Base-by-base conservation (phyloP, 2,113 vertebrate genomes). In the Stictonetta naevosa region DNA sequence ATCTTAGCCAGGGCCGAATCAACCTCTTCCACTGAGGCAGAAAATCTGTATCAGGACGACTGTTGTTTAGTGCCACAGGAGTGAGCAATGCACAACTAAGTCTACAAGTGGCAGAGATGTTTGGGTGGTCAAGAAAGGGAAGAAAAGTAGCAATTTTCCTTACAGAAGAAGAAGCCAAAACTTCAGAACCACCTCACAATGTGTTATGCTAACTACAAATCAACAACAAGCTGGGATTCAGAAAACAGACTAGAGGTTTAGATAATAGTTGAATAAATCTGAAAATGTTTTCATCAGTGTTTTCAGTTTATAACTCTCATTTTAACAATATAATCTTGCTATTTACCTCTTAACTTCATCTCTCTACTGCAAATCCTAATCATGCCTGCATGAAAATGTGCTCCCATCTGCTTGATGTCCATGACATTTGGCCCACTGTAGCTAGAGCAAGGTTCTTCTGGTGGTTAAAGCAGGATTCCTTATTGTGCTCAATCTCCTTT, bases 31-130 rank as follows among this genome's bases (percentile, higher is more conserved):
- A 36, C 34, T 12, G 50, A 73, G 50, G 44, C 2, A 31, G 71
- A 44, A 83, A 50, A 59, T n/a, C 10, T 69, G 11, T 14, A 53
- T 71, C n/a, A 3, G 53, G 75, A 71, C 13, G 66, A 25, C 11
- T 83, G 48, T 42, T 66, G 36, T 62, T 71, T 25, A 88, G 67
- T 56, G 42, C 28, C 36, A 36, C 5, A 13, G 1, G 66, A 77
- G 12, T 13, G 8, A 87, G 31, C 1, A 2, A 34, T 26, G 22
- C 1, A 1, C 38, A 50, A 4, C 28, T 52, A 67, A 19, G 23
- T 55, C 53, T 90, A 75, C n/a, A 71, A 55, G 67, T 62, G 50
- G 53, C n/a, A 55, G 15, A 31, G 29, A 6, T 2, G 5, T 74
- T 60, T 77, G 72, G 13, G 6, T 48, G 12, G 13, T 36, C 28